Conservation (phyloP, 2,888 invertebrate genomes). For the Petrolisthes cinctipes region DNA sequence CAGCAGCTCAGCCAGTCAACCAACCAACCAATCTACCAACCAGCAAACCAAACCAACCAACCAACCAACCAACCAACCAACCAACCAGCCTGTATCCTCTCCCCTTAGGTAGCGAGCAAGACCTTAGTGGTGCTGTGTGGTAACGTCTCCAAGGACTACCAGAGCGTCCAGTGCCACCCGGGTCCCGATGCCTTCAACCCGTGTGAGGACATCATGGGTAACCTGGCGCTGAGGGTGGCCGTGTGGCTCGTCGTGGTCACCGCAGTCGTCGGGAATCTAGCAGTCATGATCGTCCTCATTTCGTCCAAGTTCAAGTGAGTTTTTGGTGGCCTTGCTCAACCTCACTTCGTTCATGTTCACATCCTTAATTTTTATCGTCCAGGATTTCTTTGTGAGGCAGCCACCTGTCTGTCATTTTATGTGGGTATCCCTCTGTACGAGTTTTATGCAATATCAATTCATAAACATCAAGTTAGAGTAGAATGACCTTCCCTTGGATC, state of each 20-base stretch:
- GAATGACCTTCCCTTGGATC: too few relatives aligned
- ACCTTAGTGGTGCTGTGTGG: constrained; percentile 74
- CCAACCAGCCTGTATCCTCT: not conserved
- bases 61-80: not conserved
- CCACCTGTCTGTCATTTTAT: too few relatives aligned
- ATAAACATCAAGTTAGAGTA: too few relatives aligned
- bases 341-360: not conserved
- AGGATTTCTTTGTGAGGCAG: too few relatives aligned
- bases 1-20: not conserved
- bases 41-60: too few relatives aligned
- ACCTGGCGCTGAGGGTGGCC: constrained; percentile 73
- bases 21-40: too few relatives aligned
- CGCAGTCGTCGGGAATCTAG: constrained; percentile 85
- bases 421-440: too few relatives aligned
- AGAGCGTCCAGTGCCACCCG: constrained; percentile 77
- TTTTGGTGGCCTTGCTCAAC: not conserved
- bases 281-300: constrained; percentile 83
- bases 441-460: too few relatives aligned
- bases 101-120: constrained; percentile 69
- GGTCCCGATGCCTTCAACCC: constrained; percentile 86
- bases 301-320: constrained; percentile 70
- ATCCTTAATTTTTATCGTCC: too few relatives aligned
- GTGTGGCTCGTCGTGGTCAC: constrained; percentile 89
- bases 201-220: constrained; percentile 91
- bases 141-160: constrained; percentile 69